A percentile compares a stretch with the other conserved stretches of the same genome.
Evolutionary conservation across 2,888 invertebrate species (phyloP).

Genomic region (Lepas anatifera): DNA sequence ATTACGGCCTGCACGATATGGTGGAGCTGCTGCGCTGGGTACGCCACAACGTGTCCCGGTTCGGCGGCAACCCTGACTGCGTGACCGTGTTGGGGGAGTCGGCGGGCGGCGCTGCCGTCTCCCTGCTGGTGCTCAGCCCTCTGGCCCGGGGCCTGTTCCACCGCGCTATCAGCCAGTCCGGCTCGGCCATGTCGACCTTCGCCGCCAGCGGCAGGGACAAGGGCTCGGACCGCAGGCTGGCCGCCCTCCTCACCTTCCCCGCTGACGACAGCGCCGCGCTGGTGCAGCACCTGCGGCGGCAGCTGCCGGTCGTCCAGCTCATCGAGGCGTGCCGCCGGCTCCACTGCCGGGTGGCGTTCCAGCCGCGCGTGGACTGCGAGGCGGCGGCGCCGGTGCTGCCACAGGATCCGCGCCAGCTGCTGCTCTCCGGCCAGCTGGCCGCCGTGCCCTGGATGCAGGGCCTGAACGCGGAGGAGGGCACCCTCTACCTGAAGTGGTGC

Average conservation of each 20-base stretch:
- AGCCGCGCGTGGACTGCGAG: background rate
- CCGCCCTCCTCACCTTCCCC: background rate
- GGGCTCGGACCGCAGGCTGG: background rate
- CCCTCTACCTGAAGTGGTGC: background rate
- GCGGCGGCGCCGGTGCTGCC: background rate
- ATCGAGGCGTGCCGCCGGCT: background rate
- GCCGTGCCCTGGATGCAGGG: background rate
- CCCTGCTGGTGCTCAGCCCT: constrained; percentile 20
- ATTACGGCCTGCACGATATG: constrained; percentile 33
- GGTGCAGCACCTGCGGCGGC: background rate
- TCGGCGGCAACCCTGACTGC: constrained; percentile 25
- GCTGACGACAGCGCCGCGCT: background rate
- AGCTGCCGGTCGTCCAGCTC: background rate
- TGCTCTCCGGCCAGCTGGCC: background rate
- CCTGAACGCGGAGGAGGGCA: background rate
- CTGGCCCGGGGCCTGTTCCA: constrained; percentile 5
- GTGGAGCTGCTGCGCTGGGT: constrained; percentile 29
- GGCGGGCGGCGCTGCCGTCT: constrained; percentile 25
- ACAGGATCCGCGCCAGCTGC: background rate
- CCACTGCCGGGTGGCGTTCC: too few species aligned
- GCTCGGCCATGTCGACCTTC: background rate
- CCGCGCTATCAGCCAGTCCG: background rate
- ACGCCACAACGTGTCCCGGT: constrained; percentile 26
- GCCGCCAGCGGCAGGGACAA: background rate
- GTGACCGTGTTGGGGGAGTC: constrained; percentile 26